phyloP scores from a whole-genome alignment of 1,140 invertebrate species.

The Whitmania pigra region DNA sequence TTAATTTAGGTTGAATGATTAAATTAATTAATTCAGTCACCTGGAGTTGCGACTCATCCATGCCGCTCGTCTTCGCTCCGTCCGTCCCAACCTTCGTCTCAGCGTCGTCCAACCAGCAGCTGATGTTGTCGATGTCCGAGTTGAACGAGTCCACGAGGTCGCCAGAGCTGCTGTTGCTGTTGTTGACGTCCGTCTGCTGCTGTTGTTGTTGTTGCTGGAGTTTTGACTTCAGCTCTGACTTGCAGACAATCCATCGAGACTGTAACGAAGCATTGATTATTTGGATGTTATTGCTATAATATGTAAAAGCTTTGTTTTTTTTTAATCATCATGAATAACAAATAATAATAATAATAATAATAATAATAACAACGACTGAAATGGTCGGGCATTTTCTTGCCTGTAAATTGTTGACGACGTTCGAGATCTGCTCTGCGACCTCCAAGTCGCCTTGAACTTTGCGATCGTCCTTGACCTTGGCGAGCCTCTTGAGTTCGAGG shows the following conservation, averaged over 20 bases:
- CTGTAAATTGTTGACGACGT: background rate
- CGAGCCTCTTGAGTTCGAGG: conserved; percentile 1
- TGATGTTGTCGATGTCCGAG: conserved; percentile 2
- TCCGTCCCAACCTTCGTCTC: background rate
- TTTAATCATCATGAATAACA: no score
- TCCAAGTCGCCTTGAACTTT: conserved; percentile 1
- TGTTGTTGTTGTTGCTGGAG: conserved; percentile 8
- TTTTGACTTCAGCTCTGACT: background rate
- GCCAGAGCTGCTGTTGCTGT: background rate
- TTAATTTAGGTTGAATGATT: no score
- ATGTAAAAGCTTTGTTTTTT: no score
- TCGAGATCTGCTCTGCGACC: background rate
- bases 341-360: no score
- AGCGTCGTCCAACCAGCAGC: background rate
- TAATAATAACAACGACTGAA: no score
- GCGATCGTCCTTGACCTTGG: background rate
- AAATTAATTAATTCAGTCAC: no score
- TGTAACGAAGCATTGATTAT: background rate
- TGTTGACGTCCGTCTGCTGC: background rate
- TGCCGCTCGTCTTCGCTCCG: background rate
- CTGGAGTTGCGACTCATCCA: background rate
- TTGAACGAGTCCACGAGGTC: background rate
- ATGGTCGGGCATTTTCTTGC: background rate
- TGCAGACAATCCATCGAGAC: background rate
- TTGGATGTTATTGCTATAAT: no score